Percentiles rank a stretch among this genome's conserved stretches.
Conservation (phyloP, 2,113 vertebrate species). For the Crotalus helleri region DNA sequence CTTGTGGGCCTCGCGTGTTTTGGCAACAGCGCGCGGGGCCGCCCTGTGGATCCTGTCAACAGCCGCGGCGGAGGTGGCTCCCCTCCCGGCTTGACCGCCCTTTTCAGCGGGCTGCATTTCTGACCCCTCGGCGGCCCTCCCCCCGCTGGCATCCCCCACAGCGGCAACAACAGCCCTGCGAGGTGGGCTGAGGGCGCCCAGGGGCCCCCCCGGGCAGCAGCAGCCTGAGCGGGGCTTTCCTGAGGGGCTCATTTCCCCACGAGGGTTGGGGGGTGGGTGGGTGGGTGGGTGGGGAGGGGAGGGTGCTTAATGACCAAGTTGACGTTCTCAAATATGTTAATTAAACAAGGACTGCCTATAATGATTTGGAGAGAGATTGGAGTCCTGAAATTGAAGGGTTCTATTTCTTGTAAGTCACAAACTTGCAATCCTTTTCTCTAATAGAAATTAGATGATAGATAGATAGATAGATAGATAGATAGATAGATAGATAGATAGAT, state of each 20-base stretch:
- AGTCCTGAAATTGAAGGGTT: background rate
- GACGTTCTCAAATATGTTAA: background rate
- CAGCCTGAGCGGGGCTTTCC: background rate
- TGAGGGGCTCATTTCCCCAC: background rate
- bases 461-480: too few relatives aligned
- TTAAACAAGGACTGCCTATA: background rate
- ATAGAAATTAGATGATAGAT: background rate
- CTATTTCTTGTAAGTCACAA: background rate
- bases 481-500: too few relatives aligned
- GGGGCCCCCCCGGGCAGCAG: background rate
- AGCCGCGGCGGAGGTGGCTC: background rate
- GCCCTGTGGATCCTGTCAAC: background rate
- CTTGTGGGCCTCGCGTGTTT: background rate
- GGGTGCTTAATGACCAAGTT: background rate
- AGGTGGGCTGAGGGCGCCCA: background rate
- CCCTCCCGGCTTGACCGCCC: too few relatives aligned
- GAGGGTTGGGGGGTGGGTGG: background rate
- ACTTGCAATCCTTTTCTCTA: background rate
- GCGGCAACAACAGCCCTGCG: background rate
- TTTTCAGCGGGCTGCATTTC: background rate
- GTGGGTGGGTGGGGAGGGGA: too few relatives aligned
- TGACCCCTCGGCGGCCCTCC: background rate
- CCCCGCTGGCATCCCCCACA: background rate
- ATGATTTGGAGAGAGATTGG: background rate
- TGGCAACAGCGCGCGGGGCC: background rate